Percentiles rank a stretch among this genome's conserved stretches.
These are phyloP conservation scores for Microtus montanus DNA, from an alignment of 2,113 vertebrate genomes.

Conservation along the genomic window DNA sequence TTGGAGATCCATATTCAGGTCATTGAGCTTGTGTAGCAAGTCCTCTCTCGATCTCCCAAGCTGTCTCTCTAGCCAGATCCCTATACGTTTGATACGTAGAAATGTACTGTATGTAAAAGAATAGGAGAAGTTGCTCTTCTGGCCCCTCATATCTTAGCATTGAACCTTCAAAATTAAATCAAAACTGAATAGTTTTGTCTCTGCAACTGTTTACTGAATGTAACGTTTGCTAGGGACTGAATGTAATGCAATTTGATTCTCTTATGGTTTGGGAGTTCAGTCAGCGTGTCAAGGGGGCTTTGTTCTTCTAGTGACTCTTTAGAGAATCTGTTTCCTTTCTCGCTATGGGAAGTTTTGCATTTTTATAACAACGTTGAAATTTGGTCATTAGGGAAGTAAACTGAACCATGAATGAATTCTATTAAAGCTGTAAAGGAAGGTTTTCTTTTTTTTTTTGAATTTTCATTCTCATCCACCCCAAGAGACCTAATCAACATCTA, in stretches of 20 bases:
- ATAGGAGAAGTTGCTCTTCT: neutral
- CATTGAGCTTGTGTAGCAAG: neutral
- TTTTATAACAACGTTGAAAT: constrained; percentile 53
- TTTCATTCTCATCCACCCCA: neutral
- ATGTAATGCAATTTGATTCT: neutral
- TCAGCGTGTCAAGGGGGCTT: neutral
- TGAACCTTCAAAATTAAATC: neutral
- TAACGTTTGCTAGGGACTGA: neutral
- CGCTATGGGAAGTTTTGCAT: neutral
- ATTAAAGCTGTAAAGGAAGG: neutral
- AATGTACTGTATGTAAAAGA: neutral
- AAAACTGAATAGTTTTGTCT: neutral
- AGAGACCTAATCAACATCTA: neutral
- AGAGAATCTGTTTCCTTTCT: neutral
- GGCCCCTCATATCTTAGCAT: neutral
- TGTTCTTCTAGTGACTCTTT: neutral
- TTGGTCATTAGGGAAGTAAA: constrained; percentile 13
- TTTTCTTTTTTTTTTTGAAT: neutral
- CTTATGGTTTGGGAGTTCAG: neutral
- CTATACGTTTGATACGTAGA: neutral
- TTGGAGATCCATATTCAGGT: neutral
- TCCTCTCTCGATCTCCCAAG: neutral
- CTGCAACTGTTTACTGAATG: neutral
- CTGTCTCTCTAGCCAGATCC: neutral
- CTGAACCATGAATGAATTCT: neutral